Conservation (phyloP, 2,797 vertebrate genomes). For the Alfaro cultratus region DNA sequence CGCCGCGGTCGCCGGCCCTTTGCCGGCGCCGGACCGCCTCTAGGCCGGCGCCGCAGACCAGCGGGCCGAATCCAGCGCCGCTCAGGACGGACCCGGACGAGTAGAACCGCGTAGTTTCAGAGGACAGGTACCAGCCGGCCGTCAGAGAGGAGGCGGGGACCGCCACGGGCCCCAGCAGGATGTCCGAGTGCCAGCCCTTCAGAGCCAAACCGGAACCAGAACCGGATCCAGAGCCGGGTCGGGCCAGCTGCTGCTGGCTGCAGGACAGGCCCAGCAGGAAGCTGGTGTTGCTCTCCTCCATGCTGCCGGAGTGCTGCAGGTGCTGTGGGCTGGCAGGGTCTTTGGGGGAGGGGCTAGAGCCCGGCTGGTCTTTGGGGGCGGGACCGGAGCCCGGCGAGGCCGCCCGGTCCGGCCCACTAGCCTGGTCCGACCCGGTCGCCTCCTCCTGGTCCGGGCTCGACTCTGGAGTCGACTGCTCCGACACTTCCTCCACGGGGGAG, state of each 20-base stretch:
- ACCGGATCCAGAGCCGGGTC: conserved; percentile 72
- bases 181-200: conserved; percentile 96
- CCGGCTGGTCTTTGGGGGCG: conserved; percentile 8
- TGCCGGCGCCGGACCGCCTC: conserved; percentile 86
- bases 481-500: conserved; percentile 92
- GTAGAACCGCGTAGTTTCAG: conserved; percentile 88
- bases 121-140: conserved; percentile 87
- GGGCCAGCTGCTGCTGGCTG: conserved; percentile 89
- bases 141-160: conserved; percentile 79
- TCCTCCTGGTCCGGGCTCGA: conserved; percentile 89
- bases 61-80: conserved; percentile 71
- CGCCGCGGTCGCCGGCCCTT: conserved; percentile 82
- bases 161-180: conserved; percentile 85
- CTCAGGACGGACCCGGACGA: conserved; percentile 85
- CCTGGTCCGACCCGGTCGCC: conserved; percentile 23
- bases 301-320: conserved; percentile 86
- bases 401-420: not conserved
- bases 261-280: conserved; percentile 88
- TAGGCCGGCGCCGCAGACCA: conserved; percentile 84
- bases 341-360: conserved; percentile 37
- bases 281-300: conserved; percentile 86
- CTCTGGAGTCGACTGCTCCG: conserved; percentile 89
- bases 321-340: conserved; percentile 66
- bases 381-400: conserved; percentile 40
- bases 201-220: conserved; percentile 76